A percentile compares a stretch with the other conserved stretches of the same genome.
phyloP scores from a whole-genome alignment of 2,888 invertebrate species.

The Drosophila dives region DNA sequence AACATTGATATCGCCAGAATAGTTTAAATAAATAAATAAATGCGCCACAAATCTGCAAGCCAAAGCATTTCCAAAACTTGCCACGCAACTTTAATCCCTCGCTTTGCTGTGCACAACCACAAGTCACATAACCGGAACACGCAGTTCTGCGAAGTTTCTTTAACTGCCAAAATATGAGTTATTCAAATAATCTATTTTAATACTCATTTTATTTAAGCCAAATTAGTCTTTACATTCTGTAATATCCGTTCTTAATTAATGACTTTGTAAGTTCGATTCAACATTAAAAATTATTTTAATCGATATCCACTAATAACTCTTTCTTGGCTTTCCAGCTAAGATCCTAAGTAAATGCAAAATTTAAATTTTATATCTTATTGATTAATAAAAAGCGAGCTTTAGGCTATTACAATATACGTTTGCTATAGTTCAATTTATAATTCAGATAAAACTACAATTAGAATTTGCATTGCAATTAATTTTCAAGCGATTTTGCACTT shows the following conservation, averaged over 20 bases:
- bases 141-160: not conserved
- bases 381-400: not conserved
- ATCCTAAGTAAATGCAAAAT: not conserved
- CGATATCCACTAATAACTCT: not conserved
- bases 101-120: slow-evolving; percentile 2
- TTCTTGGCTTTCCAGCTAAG: not conserved
- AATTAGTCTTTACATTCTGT: not conserved
- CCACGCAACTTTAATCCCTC: slow-evolving; percentile 19
- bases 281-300: not conserved
- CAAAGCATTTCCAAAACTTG: slow-evolving; percentile 13
- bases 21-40: slow-evolving; percentile 68
- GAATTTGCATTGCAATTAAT: not conserved
- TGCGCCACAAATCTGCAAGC: slow-evolving; percentile 14
- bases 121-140: not conserved
- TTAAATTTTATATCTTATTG: not conserved
- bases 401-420: not conserved
- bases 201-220: no score
- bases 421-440: not conserved
- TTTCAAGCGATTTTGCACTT: not conserved
- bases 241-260: not conserved
- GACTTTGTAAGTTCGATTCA: not conserved
- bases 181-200: not conserved
- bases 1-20: slow-evolving; percentile 53
- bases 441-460: not conserved
- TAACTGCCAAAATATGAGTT: not conserved